Evolutionary conservation across 2,888 invertebrate species (phyloP).

Genomic region (Caenorhabditis sp.): DNA sequence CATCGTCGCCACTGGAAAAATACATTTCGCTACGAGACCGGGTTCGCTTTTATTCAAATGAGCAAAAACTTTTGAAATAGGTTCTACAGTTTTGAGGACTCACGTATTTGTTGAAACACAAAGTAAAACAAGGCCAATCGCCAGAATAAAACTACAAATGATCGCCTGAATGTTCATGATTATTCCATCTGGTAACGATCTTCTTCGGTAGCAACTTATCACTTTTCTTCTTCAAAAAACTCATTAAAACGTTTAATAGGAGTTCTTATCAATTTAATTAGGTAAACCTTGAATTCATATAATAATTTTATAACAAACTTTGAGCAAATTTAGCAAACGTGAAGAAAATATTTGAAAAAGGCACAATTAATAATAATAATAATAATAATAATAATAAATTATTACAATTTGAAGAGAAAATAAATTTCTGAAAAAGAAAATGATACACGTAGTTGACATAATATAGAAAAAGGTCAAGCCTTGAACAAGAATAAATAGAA

Average conservation of each 20-base stretch:
- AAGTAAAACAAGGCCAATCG: constrained; percentile 45
- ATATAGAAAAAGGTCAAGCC: neutral
- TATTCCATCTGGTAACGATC: too few relatives aligned
- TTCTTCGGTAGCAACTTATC: too few relatives aligned
- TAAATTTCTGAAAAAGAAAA: neutral
- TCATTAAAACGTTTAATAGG: neutral
- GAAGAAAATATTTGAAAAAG: neutral
- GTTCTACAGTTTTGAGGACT: too few relatives aligned
- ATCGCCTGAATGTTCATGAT: constrained; percentile 50
- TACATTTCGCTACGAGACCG: too few relatives aligned
- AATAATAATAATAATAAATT: too few relatives aligned
- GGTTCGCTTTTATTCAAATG: too few relatives aligned
- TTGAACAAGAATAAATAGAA: constrained; percentile 14
- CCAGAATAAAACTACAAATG: constrained; percentile 46
- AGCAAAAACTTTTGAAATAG: too few relatives aligned
- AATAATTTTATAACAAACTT: neutral
- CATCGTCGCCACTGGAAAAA: constrained; percentile 43
- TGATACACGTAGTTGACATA: neutral
- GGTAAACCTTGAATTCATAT: neutral
- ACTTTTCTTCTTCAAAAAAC: neutral
- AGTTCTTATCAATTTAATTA: neutral
- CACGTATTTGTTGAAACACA: constrained; percentile 49
- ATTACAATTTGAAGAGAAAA: neutral
- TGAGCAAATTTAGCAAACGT: neutral
- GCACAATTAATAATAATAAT: too few relatives aligned